These are phyloP conservation scores for Arothron firmamentum DNA, from an alignment of 2,113 vertebrate genomes.

Conservation along the genomic window DNA sequence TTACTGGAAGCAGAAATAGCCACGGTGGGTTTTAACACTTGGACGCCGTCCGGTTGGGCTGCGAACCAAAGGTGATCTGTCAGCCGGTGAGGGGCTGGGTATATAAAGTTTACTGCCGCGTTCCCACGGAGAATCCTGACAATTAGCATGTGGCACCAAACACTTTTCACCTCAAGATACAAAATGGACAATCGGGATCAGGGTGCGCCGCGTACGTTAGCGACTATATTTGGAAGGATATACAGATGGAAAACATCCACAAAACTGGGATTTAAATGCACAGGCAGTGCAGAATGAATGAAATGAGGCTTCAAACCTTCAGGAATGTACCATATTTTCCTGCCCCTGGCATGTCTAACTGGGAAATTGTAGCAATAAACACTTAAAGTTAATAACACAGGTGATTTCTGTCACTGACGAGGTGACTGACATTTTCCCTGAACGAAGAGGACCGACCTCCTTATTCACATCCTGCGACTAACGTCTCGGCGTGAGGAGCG, in stretches of 20 bases:
- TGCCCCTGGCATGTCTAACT: background rate
- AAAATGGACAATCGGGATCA: too few relatives aligned
- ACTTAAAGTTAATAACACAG: too few relatives aligned
- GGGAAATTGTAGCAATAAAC: too few relatives aligned
- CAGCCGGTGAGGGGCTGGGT: constrained; percentile 52
- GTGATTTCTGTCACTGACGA: constrained; percentile 15
- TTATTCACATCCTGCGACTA: constrained; percentile 58
- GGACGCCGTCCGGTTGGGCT: constrained; percentile 61
- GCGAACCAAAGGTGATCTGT: constrained; percentile 65
- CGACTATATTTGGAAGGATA: too few relatives aligned
- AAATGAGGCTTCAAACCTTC: too few relatives aligned
- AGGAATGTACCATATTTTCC: background rate
- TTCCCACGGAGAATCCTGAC: background rate
- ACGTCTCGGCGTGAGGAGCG: constrained; percentile 53
- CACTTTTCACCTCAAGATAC: too few relatives aligned
- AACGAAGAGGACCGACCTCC: constrained; percentile 39
- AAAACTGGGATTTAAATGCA: too few relatives aligned
- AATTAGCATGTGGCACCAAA: too few relatives aligned
- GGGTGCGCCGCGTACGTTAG: too few relatives aligned
- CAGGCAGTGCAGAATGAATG: too few relatives aligned
- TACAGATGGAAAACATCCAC: too few relatives aligned
- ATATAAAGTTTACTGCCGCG: constrained; percentile 48
- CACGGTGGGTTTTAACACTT: constrained; percentile 64
- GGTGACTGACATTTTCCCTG: constrained; percentile 50
- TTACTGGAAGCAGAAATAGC: constrained; percentile 73